These are phyloP conservation scores for Dendrophyllia cribrosa DNA, from an alignment of 64 coral and sea anemone species.

Conservation along the genomic window DNA sequence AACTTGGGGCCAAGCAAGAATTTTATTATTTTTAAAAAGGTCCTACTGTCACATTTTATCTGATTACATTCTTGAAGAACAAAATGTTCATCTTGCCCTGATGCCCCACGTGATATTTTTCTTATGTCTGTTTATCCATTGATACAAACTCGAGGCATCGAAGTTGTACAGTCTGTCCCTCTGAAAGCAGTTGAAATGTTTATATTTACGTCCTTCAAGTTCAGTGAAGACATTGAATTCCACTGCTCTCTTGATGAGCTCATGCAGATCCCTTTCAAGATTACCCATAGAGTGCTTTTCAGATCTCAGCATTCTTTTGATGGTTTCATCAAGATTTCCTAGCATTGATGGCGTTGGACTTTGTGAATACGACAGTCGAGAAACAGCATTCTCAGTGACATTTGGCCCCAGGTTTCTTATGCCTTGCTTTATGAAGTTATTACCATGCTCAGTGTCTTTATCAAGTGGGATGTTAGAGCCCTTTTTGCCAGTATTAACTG, in stretches of 20 bases:
- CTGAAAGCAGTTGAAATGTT: conserved; percentile 16
- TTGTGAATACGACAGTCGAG: conserved; percentile 43
- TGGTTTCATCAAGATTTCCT: conserved; percentile 44
- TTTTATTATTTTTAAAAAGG: too few relatives aligned
- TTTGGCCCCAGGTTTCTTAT: too few relatives aligned
- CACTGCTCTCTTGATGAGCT: conserved; percentile 34
- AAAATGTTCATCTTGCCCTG: conserved; percentile 31
- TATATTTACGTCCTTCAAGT: not conserved
- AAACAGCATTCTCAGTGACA: too few relatives aligned
- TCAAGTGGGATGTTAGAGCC: conserved; percentile 68
- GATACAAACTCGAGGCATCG: conserved; percentile 12
- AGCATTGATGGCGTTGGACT: conserved; percentile 32
- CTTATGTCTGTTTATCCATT: conserved; percentile 40
- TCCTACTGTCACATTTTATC: too few relatives aligned
- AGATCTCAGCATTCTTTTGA: conserved; percentile 17
- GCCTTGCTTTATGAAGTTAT: conserved; percentile 63
- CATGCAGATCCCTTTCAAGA: conserved; percentile 8
- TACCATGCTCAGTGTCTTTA: conserved; percentile 65
- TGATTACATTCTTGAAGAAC: too few relatives aligned
- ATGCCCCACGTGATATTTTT: not conserved
- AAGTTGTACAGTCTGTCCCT: conserved; percentile 20
- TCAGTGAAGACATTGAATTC: not conserved
- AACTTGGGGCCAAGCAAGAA: too few relatives aligned
- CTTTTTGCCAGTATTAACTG: conserved; percentile 62
- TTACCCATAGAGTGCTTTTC: conserved; percentile 13